Evolutionary conservation across 2,797 vertebrate genomes (phyloP).

Genomic region (Semotilus atromaculatus): DNA sequence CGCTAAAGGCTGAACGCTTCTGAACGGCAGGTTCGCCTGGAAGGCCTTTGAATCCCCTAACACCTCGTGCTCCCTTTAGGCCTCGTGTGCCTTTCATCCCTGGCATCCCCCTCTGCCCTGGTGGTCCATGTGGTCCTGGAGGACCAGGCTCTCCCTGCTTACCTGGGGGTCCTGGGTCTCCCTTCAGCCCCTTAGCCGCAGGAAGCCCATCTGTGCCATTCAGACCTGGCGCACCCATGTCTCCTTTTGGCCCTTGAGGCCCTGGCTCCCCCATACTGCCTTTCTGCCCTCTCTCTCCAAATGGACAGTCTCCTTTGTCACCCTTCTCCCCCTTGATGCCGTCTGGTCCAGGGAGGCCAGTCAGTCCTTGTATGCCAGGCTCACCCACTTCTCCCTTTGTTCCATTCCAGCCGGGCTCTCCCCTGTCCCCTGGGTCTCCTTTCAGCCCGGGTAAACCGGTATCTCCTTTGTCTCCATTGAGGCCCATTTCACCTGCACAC

Average conservation of each 20-base stretch:
- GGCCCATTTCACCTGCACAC: conserved; percentile 79
- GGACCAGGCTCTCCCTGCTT: conserved; percentile 79
- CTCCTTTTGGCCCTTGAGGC: conserved; percentile 81
- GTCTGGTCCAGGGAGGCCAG: conserved; percentile 82
- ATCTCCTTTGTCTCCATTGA: conserved; percentile 77
- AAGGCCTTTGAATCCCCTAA: conserved; percentile 84
- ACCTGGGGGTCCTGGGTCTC: conserved; percentile 80
- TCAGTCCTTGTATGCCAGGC: conserved; percentile 78
- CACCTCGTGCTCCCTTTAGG: conserved; percentile 81
- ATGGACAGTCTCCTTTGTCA: conserved; percentile 80
- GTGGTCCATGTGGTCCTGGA: conserved; percentile 83
- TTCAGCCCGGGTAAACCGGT: conserved; percentile 72
- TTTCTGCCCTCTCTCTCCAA: conserved; percentile 81
- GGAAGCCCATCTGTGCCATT: conserved; percentile 75
- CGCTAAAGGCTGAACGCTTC: conserved; percentile 87
- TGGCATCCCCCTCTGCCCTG: conserved; percentile 80
- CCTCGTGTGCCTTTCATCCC: conserved; percentile 87
- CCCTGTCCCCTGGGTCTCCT: conserved; percentile 78
- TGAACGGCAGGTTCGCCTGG: conserved; percentile 73
- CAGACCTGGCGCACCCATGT: conserved; percentile 77
- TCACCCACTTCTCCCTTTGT: conserved; percentile 84
- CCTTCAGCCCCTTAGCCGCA: conserved; percentile 77
- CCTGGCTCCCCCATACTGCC: conserved; percentile 84
- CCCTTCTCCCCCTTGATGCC: conserved; percentile 85
- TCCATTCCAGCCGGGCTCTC: conserved; percentile 77